Percentiles rank a stretch among this genome's conserved stretches.
Evolutionary conservation across 2,113 vertebrate species (phyloP).

Genomic region (Tachycineta bicolor): DNA sequence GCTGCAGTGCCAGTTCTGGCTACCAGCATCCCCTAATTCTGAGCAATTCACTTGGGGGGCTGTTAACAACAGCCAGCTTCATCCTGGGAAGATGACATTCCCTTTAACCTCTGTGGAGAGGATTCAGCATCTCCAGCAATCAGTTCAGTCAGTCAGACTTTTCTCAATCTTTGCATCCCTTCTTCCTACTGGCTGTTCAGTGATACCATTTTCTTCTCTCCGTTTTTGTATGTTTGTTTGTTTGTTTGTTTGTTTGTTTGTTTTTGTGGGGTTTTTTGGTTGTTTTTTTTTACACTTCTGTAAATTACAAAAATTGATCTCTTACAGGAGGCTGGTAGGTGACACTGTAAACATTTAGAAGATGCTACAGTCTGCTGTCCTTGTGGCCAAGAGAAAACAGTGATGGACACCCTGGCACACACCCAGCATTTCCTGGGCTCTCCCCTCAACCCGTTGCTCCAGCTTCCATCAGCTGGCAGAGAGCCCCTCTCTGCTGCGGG

Average conservation of each 20-base stretch:
- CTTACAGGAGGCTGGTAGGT: background rate
- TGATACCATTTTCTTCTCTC: background rate
- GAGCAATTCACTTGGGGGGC: background rate
- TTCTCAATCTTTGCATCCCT: background rate
- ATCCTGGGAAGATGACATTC: background rate
- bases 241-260: too few relatives aligned
- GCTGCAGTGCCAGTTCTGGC: background rate
- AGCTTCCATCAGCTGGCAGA: background rate
- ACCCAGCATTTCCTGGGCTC: background rate
- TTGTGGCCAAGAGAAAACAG: background rate
- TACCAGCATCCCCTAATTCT: background rate
- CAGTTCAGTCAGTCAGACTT: background rate
- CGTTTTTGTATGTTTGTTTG: too few relatives aligned
- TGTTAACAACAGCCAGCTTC: background rate
- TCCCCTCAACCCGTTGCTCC: background rate
- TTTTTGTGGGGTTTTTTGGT: background rate
- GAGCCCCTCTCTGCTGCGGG: background rate
- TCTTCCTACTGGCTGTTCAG: background rate
- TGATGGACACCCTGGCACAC: background rate
- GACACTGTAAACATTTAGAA: slow-evolving; percentile 21
- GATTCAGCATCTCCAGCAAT: background rate
- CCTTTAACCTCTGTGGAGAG: background rate
- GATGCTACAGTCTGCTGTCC: background rate
- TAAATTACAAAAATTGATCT: background rate
- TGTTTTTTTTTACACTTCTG: background rate